These are phyloP conservation scores for Bembecia ichneumoniformis DNA, from an alignment of 2,888 invertebrate genomes.

Conservation along the genomic window DNA sequence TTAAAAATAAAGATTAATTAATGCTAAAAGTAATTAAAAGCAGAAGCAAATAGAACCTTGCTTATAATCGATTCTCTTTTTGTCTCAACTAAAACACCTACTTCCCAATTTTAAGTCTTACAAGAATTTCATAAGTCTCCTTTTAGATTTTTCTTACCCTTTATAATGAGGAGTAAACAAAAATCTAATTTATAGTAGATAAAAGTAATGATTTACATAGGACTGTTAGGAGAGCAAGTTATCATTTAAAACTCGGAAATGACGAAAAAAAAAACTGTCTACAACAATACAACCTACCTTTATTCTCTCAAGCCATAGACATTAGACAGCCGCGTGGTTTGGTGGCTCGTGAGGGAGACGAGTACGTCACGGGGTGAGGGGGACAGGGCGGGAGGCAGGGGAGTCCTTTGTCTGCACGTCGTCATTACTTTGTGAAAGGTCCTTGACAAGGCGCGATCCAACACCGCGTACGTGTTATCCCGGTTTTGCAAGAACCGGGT, in stretches of 20 bases:
- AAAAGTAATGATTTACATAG: background rate
- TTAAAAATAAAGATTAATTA: no score
- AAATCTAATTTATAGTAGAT: no score
- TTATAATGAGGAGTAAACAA: no score
- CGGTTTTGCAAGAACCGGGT: background rate
- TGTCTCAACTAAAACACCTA: no score
- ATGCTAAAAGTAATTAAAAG: no score
- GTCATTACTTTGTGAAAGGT: slow-evolving; percentile 70
- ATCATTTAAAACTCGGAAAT: background rate
- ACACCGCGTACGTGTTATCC: slow-evolving; percentile 22
- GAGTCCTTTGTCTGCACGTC: slow-evolving; percentile 48
- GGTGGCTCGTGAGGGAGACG: background rate
- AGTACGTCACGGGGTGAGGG: slow-evolving; percentile 6
- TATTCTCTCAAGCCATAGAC: slow-evolving; percentile 26
- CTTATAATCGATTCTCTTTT: no score
- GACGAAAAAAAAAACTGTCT: background rate
- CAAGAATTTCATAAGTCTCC: no score
- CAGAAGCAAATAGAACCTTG: no score
- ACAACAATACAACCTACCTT: slow-evolving; percentile 16
- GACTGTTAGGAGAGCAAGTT: background rate
- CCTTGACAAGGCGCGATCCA: slow-evolving; percentile 27
- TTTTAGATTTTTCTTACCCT: no score
- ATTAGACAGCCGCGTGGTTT: slow-evolving; percentile 13
- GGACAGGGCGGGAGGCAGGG: slow-evolving; percentile 16
- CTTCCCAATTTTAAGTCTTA: no score